Conservation (phyloP, 2,797 vertebrate genomes). For the Jordanella pulchra region DNA sequence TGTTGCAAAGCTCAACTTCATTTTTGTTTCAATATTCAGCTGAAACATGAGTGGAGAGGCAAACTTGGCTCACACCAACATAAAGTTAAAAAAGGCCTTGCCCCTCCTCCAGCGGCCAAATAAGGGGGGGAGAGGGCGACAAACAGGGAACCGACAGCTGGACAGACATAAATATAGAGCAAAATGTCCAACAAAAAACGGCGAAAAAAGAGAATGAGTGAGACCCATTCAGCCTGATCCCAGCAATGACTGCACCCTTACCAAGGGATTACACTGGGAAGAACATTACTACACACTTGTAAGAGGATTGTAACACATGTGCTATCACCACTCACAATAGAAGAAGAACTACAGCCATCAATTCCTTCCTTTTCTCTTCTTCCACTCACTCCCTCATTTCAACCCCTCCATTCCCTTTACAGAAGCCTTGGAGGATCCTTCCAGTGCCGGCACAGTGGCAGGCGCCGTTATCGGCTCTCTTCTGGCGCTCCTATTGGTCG, state of each 20-base stretch:
- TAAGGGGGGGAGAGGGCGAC: conserved; percentile 24
- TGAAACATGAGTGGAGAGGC: conserved; percentile 68
- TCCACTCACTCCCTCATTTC: conserved; percentile 63
- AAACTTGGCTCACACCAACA: conserved; percentile 82
- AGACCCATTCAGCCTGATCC: conserved; percentile 72
- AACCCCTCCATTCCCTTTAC: conserved; percentile 71
- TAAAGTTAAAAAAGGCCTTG: conserved; percentile 36
- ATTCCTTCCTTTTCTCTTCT: conserved; percentile 65
- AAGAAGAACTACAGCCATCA: conserved; percentile 55
- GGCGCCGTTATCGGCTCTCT: conserved; percentile 86
- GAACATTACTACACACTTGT: conserved; percentile 67
- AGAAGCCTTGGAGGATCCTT: conserved; percentile 77
- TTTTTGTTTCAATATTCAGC: conserved; percentile 61
- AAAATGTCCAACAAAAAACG: conserved; percentile 31
- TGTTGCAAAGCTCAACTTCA: conserved; percentile 31
- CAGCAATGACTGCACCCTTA: conserved; percentile 64
- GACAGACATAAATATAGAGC: conserved; percentile 44
- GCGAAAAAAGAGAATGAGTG: conserved; percentile 48
- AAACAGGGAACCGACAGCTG: conserved; percentile 40
- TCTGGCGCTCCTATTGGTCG: conserved; percentile 82
- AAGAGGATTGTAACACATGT: conserved; percentile 69
- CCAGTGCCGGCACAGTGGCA: conserved; percentile 82
- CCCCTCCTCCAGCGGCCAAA: conserved; percentile 30
- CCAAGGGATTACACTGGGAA: conserved; percentile 63
- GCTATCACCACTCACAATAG: conserved; percentile 51